A percentile compares a stretch with the other conserved stretches of the same genome.
Conservation (phyloP, 2,888 invertebrate genomes). For the Junonia oenone region DNA sequence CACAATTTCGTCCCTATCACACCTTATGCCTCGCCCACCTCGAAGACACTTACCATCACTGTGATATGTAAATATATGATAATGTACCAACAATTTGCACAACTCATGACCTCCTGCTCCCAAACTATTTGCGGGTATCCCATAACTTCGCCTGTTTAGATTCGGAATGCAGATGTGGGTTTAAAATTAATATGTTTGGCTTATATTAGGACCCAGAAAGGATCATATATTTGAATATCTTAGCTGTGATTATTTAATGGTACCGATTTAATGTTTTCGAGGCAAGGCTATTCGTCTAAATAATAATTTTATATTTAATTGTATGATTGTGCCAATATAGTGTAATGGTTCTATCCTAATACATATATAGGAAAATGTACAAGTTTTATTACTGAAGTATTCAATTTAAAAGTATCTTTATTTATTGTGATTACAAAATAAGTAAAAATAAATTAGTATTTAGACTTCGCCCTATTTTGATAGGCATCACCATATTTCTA, state of each 20-base stretch:
- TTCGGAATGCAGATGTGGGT: conserved; percentile 62
- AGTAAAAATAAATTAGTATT: too few relatives aligned
- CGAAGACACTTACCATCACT: conserved; percentile 26
- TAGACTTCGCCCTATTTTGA: too few relatives aligned
- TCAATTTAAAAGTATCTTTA: too few relatives aligned
- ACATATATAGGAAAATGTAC: too few relatives aligned
- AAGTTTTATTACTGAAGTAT: too few relatives aligned
- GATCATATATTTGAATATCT: conserved; percentile 22
- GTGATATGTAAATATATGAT: conserved; percentile 62
- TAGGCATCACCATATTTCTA: too few relatives aligned
- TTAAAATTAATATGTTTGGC: conserved; percentile 72
- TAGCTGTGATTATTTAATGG: background rate
- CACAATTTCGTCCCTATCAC: background rate
- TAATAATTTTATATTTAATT: too few relatives aligned
- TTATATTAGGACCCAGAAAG: conserved; percentile 46
- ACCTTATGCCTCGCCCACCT: conserved; percentile 3
- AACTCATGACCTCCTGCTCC: conserved; percentile 55
- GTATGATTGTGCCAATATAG: too few relatives aligned
- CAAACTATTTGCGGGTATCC: conserved; percentile 43
- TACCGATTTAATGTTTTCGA: background rate
- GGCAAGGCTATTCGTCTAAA: too few relatives aligned
- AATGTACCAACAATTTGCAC: conserved; percentile 43
- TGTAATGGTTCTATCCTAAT: too few relatives aligned
- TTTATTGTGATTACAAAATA: too few relatives aligned
- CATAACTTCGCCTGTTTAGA: conserved; percentile 51